These are phyloP conservation scores for Menura novaehollandiae DNA, from an alignment of 2,113 vertebrate genomes.

Conservation along the genomic window DNA sequence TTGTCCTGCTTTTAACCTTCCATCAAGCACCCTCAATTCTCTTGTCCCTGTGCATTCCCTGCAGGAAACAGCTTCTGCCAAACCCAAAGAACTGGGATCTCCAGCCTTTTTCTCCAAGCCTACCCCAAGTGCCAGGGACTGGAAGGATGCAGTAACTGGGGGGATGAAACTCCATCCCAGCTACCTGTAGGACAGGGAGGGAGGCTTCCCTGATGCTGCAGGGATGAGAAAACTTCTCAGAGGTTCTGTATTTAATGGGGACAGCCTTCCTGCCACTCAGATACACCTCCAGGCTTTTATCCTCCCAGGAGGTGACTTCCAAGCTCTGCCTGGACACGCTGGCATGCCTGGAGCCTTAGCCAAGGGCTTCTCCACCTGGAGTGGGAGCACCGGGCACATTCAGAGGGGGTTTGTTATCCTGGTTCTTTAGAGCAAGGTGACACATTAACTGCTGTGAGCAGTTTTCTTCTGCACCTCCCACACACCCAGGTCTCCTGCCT, in stretches of 20 bases:
- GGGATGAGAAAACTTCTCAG: background rate
- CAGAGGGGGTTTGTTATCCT: background rate
- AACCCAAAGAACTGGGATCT: background rate
- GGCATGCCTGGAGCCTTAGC: background rate
- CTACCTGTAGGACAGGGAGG: background rate
- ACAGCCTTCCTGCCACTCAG: background rate
- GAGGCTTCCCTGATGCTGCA: background rate
- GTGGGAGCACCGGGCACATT: fast-evolving
- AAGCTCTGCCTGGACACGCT: no score
- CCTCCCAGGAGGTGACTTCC: background rate
- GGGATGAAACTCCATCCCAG: background rate
- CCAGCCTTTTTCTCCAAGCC: background rate
- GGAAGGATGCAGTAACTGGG: background rate
- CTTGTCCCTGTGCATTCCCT: background rate
- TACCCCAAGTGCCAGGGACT: background rate
- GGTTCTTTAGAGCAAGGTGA: background rate
- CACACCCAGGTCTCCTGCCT: fast-evolving
- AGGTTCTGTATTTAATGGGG: background rate
- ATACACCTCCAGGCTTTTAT: background rate
- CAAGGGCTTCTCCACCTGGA: background rate
- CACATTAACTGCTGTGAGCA: background rate
- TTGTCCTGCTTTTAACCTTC: background rate
- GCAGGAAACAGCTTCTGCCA: background rate
- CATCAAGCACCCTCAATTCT: background rate
- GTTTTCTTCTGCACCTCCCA: background rate